A percentile compares a stretch with the other conserved stretches of the same genome.
Conservation (phyloP, 2,888 invertebrate species). For the Dione juno region DNA sequence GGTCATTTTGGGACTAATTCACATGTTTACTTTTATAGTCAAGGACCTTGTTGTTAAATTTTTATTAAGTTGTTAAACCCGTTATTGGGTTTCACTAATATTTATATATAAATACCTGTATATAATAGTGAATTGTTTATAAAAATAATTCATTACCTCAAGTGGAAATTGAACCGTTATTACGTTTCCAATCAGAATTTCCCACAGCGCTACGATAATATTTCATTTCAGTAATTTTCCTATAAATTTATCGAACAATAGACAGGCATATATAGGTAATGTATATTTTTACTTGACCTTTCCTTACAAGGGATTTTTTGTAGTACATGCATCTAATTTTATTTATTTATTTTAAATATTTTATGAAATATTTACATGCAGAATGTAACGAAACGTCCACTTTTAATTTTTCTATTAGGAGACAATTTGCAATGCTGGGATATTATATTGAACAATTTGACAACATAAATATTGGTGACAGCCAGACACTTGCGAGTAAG, state of each 20-base stretch:
- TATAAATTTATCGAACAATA: slow-evolving; percentile 2
- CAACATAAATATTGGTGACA: no score
- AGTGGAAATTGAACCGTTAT: no score
- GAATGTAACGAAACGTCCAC: no score
- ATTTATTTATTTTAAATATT: no score
- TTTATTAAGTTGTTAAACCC: not conserved
- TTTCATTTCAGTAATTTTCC: not conserved
- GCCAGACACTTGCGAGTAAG: no score
- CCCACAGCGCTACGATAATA: not conserved
- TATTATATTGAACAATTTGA: no score
- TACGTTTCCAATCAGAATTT: no score
- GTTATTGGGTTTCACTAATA: not conserved
- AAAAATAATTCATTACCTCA: no score
- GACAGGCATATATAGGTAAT: not conserved
- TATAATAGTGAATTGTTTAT: no score
- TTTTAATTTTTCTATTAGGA: no score
- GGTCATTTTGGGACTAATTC: slow-evolving; percentile 11
- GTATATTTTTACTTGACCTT: slow-evolving; percentile 9
- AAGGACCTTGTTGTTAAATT: not conserved
- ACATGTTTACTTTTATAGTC: not conserved
- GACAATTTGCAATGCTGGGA: no score
- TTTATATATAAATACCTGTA: not conserved
- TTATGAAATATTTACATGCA: no score
- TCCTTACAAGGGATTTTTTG: slow-evolving; percentile 11
- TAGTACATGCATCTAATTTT: not conserved